These are phyloP conservation scores for Hiodon alosoides DNA, from an alignment of 2,113 vertebrate genomes.

Conservation along the genomic window DNA sequence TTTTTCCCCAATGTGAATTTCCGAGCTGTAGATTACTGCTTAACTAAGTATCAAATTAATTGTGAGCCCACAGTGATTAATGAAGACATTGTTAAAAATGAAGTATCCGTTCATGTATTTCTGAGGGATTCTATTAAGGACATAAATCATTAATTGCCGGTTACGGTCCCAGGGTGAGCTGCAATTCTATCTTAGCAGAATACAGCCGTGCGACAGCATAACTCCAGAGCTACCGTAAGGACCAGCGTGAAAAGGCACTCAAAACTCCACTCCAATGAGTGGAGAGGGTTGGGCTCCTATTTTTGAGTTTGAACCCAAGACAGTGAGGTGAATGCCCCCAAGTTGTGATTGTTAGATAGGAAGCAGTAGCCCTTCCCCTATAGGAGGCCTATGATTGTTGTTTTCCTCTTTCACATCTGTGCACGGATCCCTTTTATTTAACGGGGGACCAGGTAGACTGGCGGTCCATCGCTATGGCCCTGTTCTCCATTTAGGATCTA, in stretches of 20 bases:
- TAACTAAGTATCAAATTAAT: slow-evolving; percentile 10
- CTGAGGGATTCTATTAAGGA: background rate
- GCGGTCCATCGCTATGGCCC: no score
- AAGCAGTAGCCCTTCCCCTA: no score
- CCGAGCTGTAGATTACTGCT: background rate
- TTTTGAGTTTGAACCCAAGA: no score
- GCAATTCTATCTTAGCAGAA: background rate
- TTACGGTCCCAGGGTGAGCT: background rate
- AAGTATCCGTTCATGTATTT: background rate
- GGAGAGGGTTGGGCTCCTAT: no score
- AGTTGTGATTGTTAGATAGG: no score
- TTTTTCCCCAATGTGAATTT: background rate
- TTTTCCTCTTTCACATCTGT: no score
- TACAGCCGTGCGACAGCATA: background rate
- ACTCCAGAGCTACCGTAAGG: background rate
- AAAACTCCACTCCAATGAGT: background rate
- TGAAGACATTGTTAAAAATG: slow-evolving; percentile 3
- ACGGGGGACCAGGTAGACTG: no score
- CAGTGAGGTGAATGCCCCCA: no score
- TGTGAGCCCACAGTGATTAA: slow-evolving; percentile 9
- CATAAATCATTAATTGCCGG: background rate
- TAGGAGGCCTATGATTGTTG: no score
- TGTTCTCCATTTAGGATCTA: no score
- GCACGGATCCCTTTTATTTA: no score
- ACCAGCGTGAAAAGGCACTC: no score